phyloP scores from a whole-genome alignment of 35 echinoderm and acorn worm species.

The Lytechinus variegatus region DNA sequence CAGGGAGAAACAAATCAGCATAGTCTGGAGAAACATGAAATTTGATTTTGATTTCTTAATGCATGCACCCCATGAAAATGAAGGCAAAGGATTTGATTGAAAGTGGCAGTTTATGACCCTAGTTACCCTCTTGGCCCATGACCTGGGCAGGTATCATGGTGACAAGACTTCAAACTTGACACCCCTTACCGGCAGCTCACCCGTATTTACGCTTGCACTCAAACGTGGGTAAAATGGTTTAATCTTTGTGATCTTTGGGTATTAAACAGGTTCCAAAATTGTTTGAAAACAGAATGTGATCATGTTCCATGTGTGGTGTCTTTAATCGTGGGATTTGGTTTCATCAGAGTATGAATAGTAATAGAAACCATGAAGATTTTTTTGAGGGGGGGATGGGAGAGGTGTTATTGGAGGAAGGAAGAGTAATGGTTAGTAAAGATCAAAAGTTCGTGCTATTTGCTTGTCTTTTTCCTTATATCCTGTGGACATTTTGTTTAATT shows the following conservation, averaged over 20 bases:
- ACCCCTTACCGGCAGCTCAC: neutral
- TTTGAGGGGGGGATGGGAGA: neutral
- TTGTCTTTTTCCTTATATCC: neutral
- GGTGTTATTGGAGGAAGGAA: neutral
- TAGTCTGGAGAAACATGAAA: neutral
- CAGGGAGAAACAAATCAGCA: neutral
- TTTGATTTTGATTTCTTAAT: neutral
- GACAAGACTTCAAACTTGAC: neutral
- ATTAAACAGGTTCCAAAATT: neutral
- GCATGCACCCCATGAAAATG: neutral
- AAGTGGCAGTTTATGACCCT: neutral
- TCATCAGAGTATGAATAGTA: neutral
- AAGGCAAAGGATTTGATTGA: neutral
- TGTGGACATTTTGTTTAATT: neutral
- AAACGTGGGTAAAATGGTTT: neutral
- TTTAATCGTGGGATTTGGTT: neutral
- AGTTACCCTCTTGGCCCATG: neutral
- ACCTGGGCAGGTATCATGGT: neutral
- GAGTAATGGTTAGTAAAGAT: neutral
- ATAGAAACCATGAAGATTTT: neutral
- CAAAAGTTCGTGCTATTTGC: too few species aligned
- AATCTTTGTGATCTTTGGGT: constrained; percentile 12
- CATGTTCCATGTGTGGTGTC: neutral
- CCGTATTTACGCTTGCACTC: neutral
- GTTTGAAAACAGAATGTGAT: constrained; percentile 10